Base-by-base conservation (phyloP, 2,888 invertebrate species). In the Polydrusus pterygomalis region DNA sequence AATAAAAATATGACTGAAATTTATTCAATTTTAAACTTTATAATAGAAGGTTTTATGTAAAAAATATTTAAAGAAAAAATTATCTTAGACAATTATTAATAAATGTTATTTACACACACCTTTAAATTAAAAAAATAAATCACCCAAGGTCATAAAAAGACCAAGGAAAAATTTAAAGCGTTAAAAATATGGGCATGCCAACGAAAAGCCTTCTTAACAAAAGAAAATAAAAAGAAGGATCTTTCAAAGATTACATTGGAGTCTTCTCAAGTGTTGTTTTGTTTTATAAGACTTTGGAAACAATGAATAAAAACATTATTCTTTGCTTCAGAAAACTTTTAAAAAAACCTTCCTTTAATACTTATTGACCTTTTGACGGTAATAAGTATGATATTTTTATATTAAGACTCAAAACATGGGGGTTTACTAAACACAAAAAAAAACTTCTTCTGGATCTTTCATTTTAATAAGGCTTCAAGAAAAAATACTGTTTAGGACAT, bases 241-340 rank as follows among this genome's bases (percentile, higher is more conserved):
- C 38, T 60, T 58, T 60, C 18, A 38, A 38, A 60, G 58, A 60
- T 60, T 60, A 60, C 58, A 34, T 60, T 60, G 38, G 40, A 60
- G 58, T 17, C 58, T 60, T 60, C 58, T 60, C 15, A 60, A 60
- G 58, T 60, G 38, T 60, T 38, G 58, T 38, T 60, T 60, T 60
- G 58, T 60, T 60, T 60, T 60, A 60, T 60, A 60, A 60, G 40
- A 38, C 58, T 38, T 38, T 38, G 38, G n/a, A 38, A 60, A 40
- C 58, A 60, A 47, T 47, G 47, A 47, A 47, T 47, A 47, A 60
- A 60, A 60, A 60, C 58, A 38, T 56, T 56, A 56, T 60, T 60
- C 38, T 40, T 58, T 60, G 58, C 38, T 15, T 17, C 11, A 38
- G 2, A 60, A 38, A 38, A 60, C 17, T 11, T 17, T 8, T n/a